These are phyloP conservation scores for Piezodorus guildinii DNA, from an alignment of 1,140 invertebrate genomes.

Conservation along the genomic window DNA sequence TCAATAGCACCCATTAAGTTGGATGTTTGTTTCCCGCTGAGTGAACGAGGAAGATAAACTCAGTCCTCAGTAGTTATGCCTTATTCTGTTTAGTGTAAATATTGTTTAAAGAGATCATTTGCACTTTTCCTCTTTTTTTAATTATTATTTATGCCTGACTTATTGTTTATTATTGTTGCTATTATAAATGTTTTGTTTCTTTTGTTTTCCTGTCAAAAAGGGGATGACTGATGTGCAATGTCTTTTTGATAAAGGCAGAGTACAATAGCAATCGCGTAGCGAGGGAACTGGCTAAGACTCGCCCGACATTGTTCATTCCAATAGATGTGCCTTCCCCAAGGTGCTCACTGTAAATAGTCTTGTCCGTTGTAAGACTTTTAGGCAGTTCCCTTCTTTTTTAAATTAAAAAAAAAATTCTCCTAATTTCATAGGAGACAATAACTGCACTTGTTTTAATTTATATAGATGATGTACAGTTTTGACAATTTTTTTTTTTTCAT, in stretches of 20 bases:
- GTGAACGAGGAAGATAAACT: background rate
- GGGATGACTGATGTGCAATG: background rate
- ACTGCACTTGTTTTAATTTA: no score
- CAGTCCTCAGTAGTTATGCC: background rate
- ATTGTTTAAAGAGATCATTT: conserved; percentile 12
- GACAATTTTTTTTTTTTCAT: no score
- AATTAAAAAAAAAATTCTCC: no score
- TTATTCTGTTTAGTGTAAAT: conserved; percentile 8
- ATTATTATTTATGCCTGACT: background rate
- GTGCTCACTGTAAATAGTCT: background rate
- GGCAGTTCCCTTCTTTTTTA: background rate
- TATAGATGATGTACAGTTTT: no score
- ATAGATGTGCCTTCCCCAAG: conserved; percentile 4
- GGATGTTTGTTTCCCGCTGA: background rate
- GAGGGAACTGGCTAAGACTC: conserved; percentile 1
- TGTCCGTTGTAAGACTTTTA: background rate
- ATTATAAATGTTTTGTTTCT: background rate
- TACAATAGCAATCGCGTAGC: no score
- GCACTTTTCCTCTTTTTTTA: background rate
- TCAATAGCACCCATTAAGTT: background rate
- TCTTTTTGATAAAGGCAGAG: conserved; percentile 4
- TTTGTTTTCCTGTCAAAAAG: background rate
- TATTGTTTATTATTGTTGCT: conserved; percentile 1
- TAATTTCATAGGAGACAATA: no score
- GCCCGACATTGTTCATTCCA: background rate